Conservation (phyloP, 2,888 invertebrate species). For the Helicoverpa assulta region DNA sequence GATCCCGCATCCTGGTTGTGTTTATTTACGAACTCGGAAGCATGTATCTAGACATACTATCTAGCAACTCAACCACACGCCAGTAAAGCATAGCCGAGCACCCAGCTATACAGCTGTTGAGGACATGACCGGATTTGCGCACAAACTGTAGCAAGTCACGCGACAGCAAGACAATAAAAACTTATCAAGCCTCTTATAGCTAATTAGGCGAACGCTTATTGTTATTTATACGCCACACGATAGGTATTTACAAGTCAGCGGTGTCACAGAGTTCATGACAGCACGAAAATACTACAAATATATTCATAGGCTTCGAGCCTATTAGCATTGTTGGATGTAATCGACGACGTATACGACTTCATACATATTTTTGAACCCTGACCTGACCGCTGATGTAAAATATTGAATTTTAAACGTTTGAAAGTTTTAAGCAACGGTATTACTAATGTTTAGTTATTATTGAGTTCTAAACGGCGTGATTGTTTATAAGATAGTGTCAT, state of each 20-base stretch:
- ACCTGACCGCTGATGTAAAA: constrained; percentile 52
- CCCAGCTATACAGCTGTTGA: constrained; percentile 48
- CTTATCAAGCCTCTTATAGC: constrained; percentile 82
- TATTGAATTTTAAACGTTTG: constrained; percentile 39
- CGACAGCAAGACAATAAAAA: constrained; percentile 81
- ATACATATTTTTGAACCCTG: constrained; percentile 58
- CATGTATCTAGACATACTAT: constrained; percentile 34
- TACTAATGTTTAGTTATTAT: constrained; percentile 72
- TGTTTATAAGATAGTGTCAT: constrained; percentile 82
- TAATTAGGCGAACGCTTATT: constrained; percentile 83
- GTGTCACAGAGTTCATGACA: constrained; percentile 69
- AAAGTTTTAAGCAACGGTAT: constrained; percentile 48
- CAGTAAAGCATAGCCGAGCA: constrained; percentile 30
- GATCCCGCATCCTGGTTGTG: constrained; percentile 36
- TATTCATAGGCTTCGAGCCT: constrained; percentile 50
- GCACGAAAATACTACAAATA: constrained; percentile 63
- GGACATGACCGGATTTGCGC: constrained; percentile 72
- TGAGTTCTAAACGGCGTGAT: constrained; percentile 79
- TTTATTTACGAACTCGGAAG: constrained; percentile 51
- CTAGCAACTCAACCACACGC: constrained; percentile 12
- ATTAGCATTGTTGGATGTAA: constrained; percentile 53
- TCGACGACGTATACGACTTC: constrained; percentile 42
- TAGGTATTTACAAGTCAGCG: constrained; percentile 67
- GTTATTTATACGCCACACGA: constrained; percentile 77
- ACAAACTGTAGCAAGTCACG: constrained; percentile 79